A percentile compares a stretch with the other conserved stretches of the same genome.
phyloP scores from a whole-genome alignment of 2,888 invertebrate species.

The Pachymerium ferrugineum region DNA sequence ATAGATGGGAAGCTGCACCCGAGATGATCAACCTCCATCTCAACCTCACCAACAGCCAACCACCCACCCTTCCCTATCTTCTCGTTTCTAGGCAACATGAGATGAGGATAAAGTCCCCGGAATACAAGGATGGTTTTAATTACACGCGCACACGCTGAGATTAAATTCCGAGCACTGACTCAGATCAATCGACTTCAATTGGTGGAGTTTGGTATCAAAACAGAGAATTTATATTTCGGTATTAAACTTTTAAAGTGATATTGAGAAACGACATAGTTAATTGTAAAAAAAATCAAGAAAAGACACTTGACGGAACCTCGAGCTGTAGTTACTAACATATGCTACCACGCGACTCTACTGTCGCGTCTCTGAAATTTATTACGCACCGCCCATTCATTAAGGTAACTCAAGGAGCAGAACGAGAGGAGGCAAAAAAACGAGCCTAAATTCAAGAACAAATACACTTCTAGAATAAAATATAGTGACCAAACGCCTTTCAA shows the following conservation, averaged over 20 bases:
- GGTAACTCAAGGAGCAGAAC: not conserved
- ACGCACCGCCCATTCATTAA: not conserved
- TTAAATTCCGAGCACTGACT: not conserved
- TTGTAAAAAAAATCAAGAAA: too few species aligned
- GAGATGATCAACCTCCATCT: constrained; percentile 3
- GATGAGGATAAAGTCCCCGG: not conserved
- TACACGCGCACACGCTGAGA: constrained; percentile 19
- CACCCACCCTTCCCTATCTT: too few species aligned
- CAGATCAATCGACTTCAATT: not conserved
- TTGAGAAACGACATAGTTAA: too few species aligned
- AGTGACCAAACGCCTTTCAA: not conserved
- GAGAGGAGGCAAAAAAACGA: not conserved
- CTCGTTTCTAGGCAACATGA: not conserved
- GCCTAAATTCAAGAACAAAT: not conserved
- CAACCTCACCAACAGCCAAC: too few species aligned
- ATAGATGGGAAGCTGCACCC: constrained; percentile 25
- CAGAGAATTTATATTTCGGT: too few species aligned
- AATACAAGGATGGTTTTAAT: constrained; percentile 24
- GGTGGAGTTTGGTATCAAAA: not conserved
- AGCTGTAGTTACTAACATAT: not conserved
- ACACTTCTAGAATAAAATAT: not conserved
- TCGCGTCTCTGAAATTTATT: not conserved
- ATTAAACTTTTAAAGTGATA: too few species aligned
- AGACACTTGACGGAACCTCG: not conserved
- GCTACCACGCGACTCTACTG: not conserved